These are phyloP conservation scores for Myathropa florea DNA, from an alignment of 2,888 invertebrate species.

Conservation along the genomic window DNA sequence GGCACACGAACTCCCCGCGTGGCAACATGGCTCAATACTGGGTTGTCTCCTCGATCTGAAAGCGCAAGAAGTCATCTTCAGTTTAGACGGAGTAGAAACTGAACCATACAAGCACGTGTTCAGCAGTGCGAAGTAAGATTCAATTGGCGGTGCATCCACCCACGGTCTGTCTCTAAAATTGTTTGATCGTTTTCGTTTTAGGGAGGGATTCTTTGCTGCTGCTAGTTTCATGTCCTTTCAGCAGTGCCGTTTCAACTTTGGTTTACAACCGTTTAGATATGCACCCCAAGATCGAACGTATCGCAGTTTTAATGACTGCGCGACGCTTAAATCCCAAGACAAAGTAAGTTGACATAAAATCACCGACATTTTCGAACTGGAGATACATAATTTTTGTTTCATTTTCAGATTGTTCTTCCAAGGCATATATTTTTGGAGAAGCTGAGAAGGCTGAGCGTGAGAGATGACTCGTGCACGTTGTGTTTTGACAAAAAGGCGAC, in stretches of 20 bases:
- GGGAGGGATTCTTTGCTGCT: conserved; percentile 94
- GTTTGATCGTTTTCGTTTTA: conserved; percentile 77
- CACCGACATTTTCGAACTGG: not conserved
- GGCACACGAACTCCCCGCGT: conserved; percentile 83
- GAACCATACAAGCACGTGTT: conserved; percentile 88
- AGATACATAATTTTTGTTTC: not conserved
- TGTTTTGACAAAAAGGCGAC: conserved; percentile 92
- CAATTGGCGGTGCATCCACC: no score
- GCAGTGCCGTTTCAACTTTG: conserved; percentile 96
- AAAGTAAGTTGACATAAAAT: conserved; percentile 81
- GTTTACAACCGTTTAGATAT: conserved; percentile 88
- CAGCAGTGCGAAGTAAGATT: conserved; percentile 86
- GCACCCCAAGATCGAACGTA: conserved; percentile 86
- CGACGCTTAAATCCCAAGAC: conserved; percentile 87
- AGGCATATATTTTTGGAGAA: conserved; percentile 89
- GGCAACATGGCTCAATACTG: conserved; percentile 92
- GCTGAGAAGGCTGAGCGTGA: conserved; percentile 87
- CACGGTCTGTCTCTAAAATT: not conserved
- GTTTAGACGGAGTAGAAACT: conserved; percentile 89
- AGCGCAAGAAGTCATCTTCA: conserved; percentile 88
- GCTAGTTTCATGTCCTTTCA: conserved; percentile 99
- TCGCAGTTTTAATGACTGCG: conserved; percentile 89
- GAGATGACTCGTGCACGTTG: conserved; percentile 92
- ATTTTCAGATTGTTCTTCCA: conserved; percentile 84
- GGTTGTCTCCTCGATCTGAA: conserved; percentile 92